Evolutionary conservation across 2,797 vertebrate genomes (phyloP).

Genomic region (Sitta carolinensis): DNA sequence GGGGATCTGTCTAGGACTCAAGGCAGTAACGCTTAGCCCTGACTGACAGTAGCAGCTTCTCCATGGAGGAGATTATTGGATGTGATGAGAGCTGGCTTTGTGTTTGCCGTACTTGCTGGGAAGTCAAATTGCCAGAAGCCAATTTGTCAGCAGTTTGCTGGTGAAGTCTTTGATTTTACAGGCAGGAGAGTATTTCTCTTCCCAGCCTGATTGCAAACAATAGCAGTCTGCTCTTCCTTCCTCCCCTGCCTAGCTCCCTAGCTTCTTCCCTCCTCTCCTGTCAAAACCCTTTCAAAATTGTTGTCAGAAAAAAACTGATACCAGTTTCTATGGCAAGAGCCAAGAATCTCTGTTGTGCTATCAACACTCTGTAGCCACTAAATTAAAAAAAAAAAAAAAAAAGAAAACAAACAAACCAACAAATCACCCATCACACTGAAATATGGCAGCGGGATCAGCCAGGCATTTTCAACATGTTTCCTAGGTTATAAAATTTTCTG

Average conservation of each 20-base stretch:
- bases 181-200: conserved; percentile 9
- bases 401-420: not conserved
- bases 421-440: not conserved
- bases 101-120: not conserved
- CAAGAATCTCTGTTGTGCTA: not conserved
- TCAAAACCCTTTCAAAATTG: not conserved
- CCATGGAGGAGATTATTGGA: not conserved
- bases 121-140: conserved; percentile 24
- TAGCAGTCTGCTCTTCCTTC: not conserved
- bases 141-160: conserved; percentile 28
- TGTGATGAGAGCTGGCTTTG: not conserved
- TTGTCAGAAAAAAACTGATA: not conserved
- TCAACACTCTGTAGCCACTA: not conserved
- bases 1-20: not conserved
- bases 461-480: not conserved
- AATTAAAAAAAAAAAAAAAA: not conserved
- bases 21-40: not conserved
- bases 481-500: not conserved
- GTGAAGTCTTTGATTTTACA: conserved; percentile 44
- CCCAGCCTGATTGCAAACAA: conserved; percentile 36
- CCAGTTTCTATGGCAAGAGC: not conserved
- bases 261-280: not conserved
- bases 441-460: not conserved
- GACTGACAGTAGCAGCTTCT: not conserved
- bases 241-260: not conserved